These are phyloP conservation scores for Phoeniculus purpureus DNA, from an alignment of 2,797 vertebrate species.

Conservation along the genomic window DNA sequence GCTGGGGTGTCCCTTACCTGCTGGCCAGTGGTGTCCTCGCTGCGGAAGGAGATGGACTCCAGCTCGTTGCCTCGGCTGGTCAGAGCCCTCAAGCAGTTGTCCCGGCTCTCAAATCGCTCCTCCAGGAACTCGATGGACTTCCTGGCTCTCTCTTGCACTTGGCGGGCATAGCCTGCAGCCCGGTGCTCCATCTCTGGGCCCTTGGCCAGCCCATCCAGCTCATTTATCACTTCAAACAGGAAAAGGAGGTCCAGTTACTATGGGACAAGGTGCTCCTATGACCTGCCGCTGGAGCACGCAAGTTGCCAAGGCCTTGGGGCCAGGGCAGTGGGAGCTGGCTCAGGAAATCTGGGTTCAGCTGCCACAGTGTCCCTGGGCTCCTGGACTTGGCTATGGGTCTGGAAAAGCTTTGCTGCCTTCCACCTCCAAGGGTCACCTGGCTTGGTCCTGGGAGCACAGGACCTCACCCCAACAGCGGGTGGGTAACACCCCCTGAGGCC, in stretches of 20 bases:
- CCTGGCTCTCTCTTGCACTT: conserved; percentile 92
- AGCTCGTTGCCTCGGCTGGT: conserved; percentile 96
- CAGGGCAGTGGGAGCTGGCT: conserved; percentile 58
- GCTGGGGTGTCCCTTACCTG: conserved; percentile 79
- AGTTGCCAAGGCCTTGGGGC: conserved; percentile 56
- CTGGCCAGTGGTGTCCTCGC: conserved; percentile 95
- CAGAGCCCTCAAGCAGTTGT: conserved; percentile 90
- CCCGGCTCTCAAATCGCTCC: conserved; percentile 88
- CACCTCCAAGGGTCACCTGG: conserved; percentile 12
- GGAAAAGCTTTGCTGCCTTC: conserved; percentile 63
- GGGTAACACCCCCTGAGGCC: background rate
- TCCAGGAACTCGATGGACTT: conserved; percentile 92
- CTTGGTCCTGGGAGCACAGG: rapidly evolving
- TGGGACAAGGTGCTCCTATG: conserved; percentile 59
- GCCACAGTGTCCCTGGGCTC: conserved; percentile 17
- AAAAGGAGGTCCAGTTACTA: conserved; percentile 45
- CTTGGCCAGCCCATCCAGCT: conserved; percentile 95
- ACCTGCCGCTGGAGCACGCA: conserved; percentile 51
- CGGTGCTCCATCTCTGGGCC: conserved; percentile 89
- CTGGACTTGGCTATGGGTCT: conserved; percentile 11
- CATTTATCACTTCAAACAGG: conserved; percentile 90
- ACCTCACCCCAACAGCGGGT: background rate
- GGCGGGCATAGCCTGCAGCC: conserved; percentile 83
- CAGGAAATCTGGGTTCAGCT: conserved; percentile 68
- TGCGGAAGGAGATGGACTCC: conserved; percentile 97